Conservation (phyloP, 2,113 vertebrate species). For the Numida meleagris region DNA sequence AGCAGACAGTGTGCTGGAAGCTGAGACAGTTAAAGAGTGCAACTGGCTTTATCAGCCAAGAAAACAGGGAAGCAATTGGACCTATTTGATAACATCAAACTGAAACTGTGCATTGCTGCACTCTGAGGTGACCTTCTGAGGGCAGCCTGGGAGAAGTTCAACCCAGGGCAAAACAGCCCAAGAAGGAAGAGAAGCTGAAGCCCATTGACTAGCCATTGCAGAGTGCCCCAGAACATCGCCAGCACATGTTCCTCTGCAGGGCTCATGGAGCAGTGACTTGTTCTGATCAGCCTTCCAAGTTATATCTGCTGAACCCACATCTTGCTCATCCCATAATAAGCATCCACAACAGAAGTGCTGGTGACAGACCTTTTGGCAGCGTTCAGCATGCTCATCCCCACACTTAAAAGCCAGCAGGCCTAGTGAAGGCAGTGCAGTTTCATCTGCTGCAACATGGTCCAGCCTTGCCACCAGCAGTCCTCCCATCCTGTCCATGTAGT, state of each 20-base stretch:
- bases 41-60: not conserved
- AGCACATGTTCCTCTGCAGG: not conserved
- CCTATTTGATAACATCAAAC: not conserved
- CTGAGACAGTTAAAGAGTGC: not conserved
- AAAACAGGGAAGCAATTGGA: not conserved
- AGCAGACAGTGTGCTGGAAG: constrained; percentile 10
- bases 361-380: not conserved
- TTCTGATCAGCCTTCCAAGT: not conserved
- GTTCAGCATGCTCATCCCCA: not conserved
- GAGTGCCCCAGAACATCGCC: not conserved
- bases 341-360: not conserved
- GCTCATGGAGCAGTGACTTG: not conserved
- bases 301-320: not conserved
- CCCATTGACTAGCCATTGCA: not conserved
- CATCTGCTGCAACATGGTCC: not conserved
- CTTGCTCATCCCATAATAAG: not conserved
- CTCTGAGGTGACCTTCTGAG: not conserved
- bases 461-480: not conserved
- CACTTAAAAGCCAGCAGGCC: not conserved
- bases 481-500: not conserved
- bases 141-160: not conserved
- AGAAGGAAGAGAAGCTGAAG: not conserved
- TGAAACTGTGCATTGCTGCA: not conserved
- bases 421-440: not conserved
- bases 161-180: not conserved